Conservation (phyloP, 2,888 invertebrate species). For the Molanna angustata region DNA sequence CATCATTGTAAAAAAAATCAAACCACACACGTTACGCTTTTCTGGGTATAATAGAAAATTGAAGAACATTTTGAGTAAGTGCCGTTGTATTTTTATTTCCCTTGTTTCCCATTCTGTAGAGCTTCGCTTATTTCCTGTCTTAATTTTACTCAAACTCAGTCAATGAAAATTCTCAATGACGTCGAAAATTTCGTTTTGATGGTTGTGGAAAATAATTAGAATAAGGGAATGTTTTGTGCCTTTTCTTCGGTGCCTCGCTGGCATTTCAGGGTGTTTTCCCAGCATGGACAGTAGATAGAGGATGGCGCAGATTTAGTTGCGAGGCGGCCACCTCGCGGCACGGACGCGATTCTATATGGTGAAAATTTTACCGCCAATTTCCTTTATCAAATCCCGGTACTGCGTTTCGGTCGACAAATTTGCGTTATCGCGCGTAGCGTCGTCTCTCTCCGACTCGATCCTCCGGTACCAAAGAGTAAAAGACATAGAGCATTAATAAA, state of each 20-base stretch:
- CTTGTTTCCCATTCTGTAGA: too few relatives aligned
- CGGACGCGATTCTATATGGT: constrained; percentile 35
- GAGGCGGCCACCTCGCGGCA: constrained; percentile 47
- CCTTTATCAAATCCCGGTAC: constrained; percentile 6
- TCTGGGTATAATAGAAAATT: too few relatives aligned
- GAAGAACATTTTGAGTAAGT: too few relatives aligned
- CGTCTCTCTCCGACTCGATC: constrained; percentile 9
- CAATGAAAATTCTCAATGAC: too few relatives aligned
- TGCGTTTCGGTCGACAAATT: neutral
- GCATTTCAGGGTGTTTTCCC: neutral
- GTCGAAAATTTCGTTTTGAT: too few relatives aligned
- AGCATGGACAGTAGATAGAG: neutral
- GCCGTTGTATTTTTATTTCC: too few relatives aligned
- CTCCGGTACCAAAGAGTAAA: neutral
- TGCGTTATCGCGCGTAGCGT: constrained; percentile 6
- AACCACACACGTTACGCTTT: too few relatives aligned
- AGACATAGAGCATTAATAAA: constrained; percentile 3
- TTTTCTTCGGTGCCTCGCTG: neutral
- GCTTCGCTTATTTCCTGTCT: too few relatives aligned
- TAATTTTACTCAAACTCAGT: too few relatives aligned
- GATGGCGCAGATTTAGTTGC: constrained; percentile 50
- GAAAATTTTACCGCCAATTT: constrained; percentile 12
- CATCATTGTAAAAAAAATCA: too few relatives aligned
- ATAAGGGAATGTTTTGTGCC: too few relatives aligned
- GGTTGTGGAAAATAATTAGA: too few relatives aligned